Conservation (phyloP, 1,140 invertebrate genomes). For the Subanguina moxae region DNA sequence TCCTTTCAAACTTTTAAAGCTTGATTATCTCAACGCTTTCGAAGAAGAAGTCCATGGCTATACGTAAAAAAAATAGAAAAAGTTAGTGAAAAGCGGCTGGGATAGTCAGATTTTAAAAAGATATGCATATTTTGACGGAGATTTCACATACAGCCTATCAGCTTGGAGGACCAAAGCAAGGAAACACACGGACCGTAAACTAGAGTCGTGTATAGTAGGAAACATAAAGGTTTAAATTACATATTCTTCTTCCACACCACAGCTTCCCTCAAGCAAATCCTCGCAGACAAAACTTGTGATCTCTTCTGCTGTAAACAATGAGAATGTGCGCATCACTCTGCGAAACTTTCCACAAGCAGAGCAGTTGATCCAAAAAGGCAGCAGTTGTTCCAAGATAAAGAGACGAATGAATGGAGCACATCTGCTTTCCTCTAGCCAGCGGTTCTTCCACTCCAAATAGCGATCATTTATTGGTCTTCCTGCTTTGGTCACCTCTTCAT, state of each 20-base stretch:
- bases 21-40: too few species aligned
- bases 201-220: too few species aligned
- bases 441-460: constrained; percentile 45
- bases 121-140: too few species aligned
- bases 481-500: constrained; percentile 45
- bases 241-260: constrained; percentile 50
- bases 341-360: constrained; percentile 60
- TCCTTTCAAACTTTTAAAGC: too few species aligned
- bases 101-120: too few species aligned
- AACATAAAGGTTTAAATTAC: constrained; percentile 35
- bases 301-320: constrained; percentile 9
- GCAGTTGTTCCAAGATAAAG: constrained; percentile 58
- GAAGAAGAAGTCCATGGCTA: too few species aligned
- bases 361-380: constrained; percentile 62
- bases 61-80: too few species aligned
- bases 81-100: too few species aligned
- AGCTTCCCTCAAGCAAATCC: constrained; percentile 1
- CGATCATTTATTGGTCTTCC: constrained; percentile 31
- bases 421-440: constrained; percentile 41
- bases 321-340: constrained; percentile 38
- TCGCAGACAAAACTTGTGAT: constrained; percentile 23
- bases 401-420: constrained; percentile 44
- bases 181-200: too few species aligned
- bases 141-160: too few species aligned
- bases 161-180: too few species aligned